These are phyloP conservation scores for Halictus quadricinctus DNA, from an alignment of 2,888 invertebrate species.

Conservation along the genomic window DNA sequence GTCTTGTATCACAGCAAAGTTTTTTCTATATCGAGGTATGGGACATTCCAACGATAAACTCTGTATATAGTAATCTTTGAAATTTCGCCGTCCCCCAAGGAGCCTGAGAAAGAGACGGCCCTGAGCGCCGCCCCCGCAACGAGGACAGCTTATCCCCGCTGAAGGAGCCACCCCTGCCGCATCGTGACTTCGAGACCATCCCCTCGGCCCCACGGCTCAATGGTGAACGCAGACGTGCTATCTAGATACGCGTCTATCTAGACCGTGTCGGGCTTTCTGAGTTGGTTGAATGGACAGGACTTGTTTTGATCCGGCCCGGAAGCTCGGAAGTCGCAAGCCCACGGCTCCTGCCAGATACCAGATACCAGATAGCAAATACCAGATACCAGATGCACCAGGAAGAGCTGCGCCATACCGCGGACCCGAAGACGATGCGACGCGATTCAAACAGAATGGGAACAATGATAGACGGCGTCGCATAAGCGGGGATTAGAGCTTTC, in stretches of 20 bases:
- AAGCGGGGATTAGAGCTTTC: not conserved
- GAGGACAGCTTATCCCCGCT: constrained; percentile 35
- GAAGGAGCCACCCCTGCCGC: constrained; percentile 40
- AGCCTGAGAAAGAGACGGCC: constrained; percentile 28
- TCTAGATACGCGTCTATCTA: constrained; percentile 54
- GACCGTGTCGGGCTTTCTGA: constrained; percentile 51
- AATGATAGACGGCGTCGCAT: not conserved
- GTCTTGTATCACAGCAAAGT: not conserved
- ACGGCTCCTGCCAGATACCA: not conserved
- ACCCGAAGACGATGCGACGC: not conserved
- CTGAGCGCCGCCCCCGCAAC: constrained; percentile 39
- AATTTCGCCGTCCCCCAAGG: not conserved
- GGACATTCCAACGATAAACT: not conserved
- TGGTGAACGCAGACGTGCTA: constrained; percentile 52
- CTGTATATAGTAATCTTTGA: not conserved
- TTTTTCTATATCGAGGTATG: too few relatives aligned
- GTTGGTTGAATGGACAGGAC: constrained; percentile 61
- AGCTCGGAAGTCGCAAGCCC: constrained; percentile 18
- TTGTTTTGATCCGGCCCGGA: constrained; percentile 55
- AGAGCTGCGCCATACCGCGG: not conserved
- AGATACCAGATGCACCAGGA: not conserved
- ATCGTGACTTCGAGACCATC: constrained; percentile 48
- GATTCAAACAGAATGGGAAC: not conserved
- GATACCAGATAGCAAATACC: too few relatives aligned
- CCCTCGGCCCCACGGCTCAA: constrained; percentile 27